A percentile compares a stretch with the other conserved stretches of the same genome.
phyloP scores from a whole-genome alignment of 2,113 vertebrate genomes.

The Larimichthys crocea region DNA sequence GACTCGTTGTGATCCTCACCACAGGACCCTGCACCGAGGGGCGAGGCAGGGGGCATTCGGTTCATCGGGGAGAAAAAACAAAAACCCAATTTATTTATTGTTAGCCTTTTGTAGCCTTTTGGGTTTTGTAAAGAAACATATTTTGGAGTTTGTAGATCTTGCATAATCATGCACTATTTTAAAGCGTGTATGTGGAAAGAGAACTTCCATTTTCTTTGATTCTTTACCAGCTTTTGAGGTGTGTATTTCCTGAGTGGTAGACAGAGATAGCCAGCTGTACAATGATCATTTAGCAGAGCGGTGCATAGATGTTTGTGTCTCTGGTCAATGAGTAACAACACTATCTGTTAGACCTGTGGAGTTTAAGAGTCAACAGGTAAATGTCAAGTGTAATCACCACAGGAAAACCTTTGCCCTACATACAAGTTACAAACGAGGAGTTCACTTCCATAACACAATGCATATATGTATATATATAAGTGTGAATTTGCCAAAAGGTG shows the following conservation, averaged over 20 bases:
- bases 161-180: conserved; percentile 34
- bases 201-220: background rate
- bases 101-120: conserved; percentile 38
- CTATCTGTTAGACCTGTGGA: conserved; percentile 60
- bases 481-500: background rate
- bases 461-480: background rate
- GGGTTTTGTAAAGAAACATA: conserved; percentile 17
- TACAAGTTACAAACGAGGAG: conserved; percentile 32
- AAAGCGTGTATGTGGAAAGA: conserved; percentile 25
- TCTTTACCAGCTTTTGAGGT: conserved; percentile 8
- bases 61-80: conserved; percentile 41
- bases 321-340: conserved; percentile 77
- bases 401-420: conserved; percentile 68
- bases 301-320: conserved; percentile 54
- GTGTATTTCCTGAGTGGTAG: conserved; percentile 40
- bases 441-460: background rate
- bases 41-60: conserved; percentile 53
- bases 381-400: conserved; percentile 68
- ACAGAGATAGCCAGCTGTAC: conserved; percentile 47
- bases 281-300: conserved; percentile 20
- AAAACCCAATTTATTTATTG: conserved; percentile 49
- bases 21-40: conserved; percentile 56
- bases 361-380: conserved; percentile 67
- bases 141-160: conserved; percentile 32
- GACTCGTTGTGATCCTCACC: conserved; percentile 73